These are phyloP conservation scores for Caenorhabditis uteleia DNA, from an alignment of 2,888 invertebrate genomes.

Conservation along the genomic window DNA sequence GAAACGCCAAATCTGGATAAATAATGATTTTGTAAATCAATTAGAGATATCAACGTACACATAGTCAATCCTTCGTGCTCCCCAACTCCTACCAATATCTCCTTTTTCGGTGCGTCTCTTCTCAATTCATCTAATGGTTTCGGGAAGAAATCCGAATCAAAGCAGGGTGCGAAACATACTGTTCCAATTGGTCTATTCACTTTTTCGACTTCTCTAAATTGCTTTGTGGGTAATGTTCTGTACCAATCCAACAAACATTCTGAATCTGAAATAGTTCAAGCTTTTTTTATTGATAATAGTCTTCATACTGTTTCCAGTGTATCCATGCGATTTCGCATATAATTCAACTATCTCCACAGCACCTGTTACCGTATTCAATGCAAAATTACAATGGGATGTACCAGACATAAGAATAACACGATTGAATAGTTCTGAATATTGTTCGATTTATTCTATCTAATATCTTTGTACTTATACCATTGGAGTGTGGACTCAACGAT, in stretches of 20 bases:
- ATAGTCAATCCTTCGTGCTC: constrained; percentile 53
- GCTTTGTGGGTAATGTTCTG: neutral
- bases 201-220: constrained; percentile 6
- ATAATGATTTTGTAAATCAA: no score
- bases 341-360: constrained; percentile 22
- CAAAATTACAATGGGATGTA: constrained; percentile 40
- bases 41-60: no score
- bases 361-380: constrained; percentile 18
- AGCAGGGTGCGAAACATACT: constrained; percentile 41
- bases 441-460: neutral
- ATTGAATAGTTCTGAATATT: constrained; percentile 48
- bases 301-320: constrained; percentile 5
- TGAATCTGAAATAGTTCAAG: constrained; percentile 1
- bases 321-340: constrained; percentile 34
- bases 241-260: constrained; percentile 15
- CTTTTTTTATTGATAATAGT: no score
- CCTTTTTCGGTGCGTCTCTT: constrained; percentile 41
- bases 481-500: constrained; percentile 49
- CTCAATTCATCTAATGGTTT: constrained; percentile 42
- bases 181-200: constrained; percentile 19
- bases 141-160: constrained; percentile 56
- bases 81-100: constrained; percentile 42
- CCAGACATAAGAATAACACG: constrained; percentile 56
- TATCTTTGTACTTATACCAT: constrained; percentile 22
- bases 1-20: no score